Evolutionary conservation across 2,797 vertebrate species (phyloP).

Genomic region (Tragelaphus eurycerus): DNA sequence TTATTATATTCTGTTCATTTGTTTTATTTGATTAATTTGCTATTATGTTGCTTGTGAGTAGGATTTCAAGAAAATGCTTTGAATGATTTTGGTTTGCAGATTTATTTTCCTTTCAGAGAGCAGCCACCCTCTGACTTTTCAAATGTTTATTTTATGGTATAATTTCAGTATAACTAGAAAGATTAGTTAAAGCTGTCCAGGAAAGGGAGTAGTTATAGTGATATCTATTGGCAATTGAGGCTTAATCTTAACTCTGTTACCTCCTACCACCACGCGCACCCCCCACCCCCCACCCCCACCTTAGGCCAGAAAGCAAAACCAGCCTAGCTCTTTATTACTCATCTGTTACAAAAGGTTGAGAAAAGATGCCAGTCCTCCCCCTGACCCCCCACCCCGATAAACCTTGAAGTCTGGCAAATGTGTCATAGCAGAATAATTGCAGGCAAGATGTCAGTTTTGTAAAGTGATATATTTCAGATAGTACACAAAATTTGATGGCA

Average conservation of each 20-base stretch:
- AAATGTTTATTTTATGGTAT: conserved; percentile 22
- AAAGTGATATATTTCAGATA: conserved; percentile 80
- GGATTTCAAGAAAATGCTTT: conserved; percentile 19
- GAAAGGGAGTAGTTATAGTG: background rate
- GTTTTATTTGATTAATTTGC: conserved; percentile 26
- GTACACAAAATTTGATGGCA: conserved; percentile 75
- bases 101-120: background rate
- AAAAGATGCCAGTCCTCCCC: conserved; percentile 48
- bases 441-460: conserved; percentile 77
- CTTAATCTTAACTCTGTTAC: background rate
- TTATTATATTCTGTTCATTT: conserved; percentile 26
- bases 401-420: conserved; percentile 71
- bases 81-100: conserved; percentile 50
- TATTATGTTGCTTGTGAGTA: conserved; percentile 35
- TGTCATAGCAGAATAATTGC: conserved; percentile 38
- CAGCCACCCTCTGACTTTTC: background rate
- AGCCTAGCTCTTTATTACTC: conserved; percentile 52
- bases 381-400: background rate
- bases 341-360: conserved; percentile 65
- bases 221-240: background rate
- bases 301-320: background rate
- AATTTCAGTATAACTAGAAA: conserved; percentile 24
- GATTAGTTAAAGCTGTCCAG: background rate
- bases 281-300: no score
- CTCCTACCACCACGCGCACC: background rate